Evolutionary conservation across 2,797 vertebrate species (phyloP).

Genomic region (Phaenicophaeus curvirostris): DNA sequence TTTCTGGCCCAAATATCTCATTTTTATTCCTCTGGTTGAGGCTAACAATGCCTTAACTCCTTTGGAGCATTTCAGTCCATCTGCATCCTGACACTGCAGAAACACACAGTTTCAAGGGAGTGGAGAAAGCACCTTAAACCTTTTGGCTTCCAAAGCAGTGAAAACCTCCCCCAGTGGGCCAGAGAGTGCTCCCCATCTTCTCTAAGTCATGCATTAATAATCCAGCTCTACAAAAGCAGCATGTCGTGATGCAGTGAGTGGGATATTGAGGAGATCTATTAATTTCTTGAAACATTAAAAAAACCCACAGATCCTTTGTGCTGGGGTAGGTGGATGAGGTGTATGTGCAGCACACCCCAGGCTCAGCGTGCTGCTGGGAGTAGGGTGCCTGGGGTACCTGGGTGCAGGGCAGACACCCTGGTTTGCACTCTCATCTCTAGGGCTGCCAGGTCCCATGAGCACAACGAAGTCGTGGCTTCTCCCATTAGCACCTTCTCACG

Average conservation of each 20-base stretch:
- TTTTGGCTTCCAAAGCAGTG: background rate
- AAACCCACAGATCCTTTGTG: background rate
- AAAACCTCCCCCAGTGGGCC: background rate
- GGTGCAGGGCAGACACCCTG: background rate
- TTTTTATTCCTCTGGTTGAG: background rate
- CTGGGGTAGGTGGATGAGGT: background rate
- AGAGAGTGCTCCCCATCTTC: background rate
- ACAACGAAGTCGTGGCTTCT: rapidly evolving
- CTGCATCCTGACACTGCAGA: background rate
- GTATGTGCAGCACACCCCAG: rapidly evolving
- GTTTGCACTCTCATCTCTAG: background rate
- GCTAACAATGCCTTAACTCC: background rate
- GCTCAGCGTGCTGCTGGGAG: rapidly evolving
- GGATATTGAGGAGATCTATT: background rate
- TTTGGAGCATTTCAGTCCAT: background rate
- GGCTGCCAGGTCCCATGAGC: rapidly evolving
- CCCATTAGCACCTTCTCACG: background rate
- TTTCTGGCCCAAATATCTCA: background rate
- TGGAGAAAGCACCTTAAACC: background rate
- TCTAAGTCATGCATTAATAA: background rate
- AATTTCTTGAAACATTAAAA: background rate
- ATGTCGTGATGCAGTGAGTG: background rate
- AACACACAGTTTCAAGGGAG: background rate
- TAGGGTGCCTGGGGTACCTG: rapidly evolving
- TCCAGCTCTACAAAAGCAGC: background rate